phyloP scores from a whole-genome alignment of 2,113 vertebrate genomes.

The Phylloscopus whistleri region DNA sequence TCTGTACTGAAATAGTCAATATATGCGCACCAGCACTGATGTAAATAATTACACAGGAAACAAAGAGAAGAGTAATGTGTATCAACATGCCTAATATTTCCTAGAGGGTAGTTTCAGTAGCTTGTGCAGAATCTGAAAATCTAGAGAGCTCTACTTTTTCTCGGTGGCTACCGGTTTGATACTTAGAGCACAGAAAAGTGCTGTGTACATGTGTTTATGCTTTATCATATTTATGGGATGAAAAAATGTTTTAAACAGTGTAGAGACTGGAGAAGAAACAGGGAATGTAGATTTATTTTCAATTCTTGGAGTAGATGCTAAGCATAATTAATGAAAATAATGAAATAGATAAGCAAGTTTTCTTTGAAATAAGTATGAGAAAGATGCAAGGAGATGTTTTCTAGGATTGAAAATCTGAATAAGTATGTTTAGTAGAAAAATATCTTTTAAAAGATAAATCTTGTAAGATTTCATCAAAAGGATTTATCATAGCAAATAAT shows the following conservation, averaged over 20 bases:
- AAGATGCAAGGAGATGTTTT: background rate
- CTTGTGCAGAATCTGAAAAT: background rate
- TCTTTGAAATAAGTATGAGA: slow-evolving; percentile 14
- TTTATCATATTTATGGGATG: background rate
- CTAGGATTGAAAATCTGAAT: background rate
- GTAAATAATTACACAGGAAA: background rate
- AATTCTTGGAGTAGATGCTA: background rate
- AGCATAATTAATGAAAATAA: background rate
- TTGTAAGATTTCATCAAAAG: background rate
- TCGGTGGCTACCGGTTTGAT: background rate
- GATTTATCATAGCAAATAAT: background rate
- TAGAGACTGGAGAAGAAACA: background rate
- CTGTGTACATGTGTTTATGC: background rate
- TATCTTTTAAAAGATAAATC: background rate
- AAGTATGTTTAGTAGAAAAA: background rate
- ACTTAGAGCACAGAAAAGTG: background rate
- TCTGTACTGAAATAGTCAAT: background rate
- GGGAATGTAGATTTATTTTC: background rate
- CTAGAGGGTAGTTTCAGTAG: background rate
- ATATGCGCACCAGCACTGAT: background rate
- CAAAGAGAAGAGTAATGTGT: background rate
- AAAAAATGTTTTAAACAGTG: background rate
- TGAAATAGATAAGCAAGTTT: background rate
- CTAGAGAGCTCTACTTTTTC: background rate
- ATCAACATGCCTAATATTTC: background rate